phyloP scores from a whole-genome alignment of 2,797 vertebrate species.

The Anableps anableps region DNA sequence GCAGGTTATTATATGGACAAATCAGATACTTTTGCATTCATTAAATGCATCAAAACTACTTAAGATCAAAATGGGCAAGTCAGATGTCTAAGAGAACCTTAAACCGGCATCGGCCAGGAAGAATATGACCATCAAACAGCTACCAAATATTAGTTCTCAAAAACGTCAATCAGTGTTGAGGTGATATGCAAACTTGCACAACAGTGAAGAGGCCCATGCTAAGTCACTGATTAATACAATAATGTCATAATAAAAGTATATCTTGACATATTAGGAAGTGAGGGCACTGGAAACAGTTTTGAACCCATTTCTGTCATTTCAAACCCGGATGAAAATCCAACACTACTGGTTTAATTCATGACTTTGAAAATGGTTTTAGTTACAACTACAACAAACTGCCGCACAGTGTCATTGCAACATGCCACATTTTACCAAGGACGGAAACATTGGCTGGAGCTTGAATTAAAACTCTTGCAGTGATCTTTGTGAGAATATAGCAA shows the following conservation, averaged over 20 bases:
- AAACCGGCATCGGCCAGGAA: background rate
- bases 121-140: background rate
- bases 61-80: background rate
- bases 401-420: too few species aligned
- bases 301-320: too few species aligned
- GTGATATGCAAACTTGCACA: background rate
- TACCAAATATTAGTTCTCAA: background rate
- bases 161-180: background rate
- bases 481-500: background rate
- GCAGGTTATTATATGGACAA: background rate
- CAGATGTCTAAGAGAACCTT: background rate
- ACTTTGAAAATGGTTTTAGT: too few species aligned
- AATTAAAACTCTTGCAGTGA: background rate
- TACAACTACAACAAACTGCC: too few species aligned
- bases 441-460: background rate
- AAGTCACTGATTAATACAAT: background rate
- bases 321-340: too few species aligned
- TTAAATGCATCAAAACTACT: background rate
- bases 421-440: too few species aligned
- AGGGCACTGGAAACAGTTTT: too few species aligned
- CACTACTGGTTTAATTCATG: too few species aligned
- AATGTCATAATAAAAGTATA: background rate
- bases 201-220: background rate
- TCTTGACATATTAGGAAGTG: background rate
- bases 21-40: background rate